Base-by-base conservation (phyloP, 2,797 vertebrate species). In the Sebastes dallii region DNA sequence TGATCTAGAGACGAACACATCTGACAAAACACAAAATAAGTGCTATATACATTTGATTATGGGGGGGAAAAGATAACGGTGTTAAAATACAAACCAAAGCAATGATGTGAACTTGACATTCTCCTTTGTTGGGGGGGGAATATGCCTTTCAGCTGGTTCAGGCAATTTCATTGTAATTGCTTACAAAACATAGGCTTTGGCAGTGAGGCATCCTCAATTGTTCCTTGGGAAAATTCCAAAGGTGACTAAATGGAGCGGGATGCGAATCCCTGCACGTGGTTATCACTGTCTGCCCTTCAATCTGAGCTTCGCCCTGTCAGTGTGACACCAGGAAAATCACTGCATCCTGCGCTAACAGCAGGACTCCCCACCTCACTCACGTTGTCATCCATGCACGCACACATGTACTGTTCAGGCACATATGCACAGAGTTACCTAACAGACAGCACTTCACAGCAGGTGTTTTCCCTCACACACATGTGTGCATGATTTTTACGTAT, bases 81-180 rank as follows among this genome's bases (percentile, higher is more conserved):
- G 71, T 84, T 87, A 71, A 78, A 89, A 78, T 62, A 46, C 77
- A 83, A 77, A 80, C 66, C 56, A 75, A 71, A 70, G 78, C 56
- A 70, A 25, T 82, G 74, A 88, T 80, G 81, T 66, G 78, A 85
- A 85, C 60, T 32, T 74, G 67, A 79, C 78, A 78, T 66, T 75
- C 67, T 87, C 67, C 78, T 87, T 72, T 84, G 78, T 76, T 75
- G 71, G 60, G 68, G 60, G 68, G 66, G 72, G 73, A 74, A 77
- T 94, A 93, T 95, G 92, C 85, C 90, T 90, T 81, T 89, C 85
- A 82, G 74, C 75, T 77, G 42, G 80, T 88, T 89, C 76, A 81
- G 81, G 74, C 94, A 93, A 95, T 94, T 94, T 93, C 62, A 64
- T 83, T 90, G 84, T 94, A 94, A 94, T 93, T 95, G 91, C 79